A percentile compares a stretch with the other conserved stretches of the same genome.
Evolutionary conservation across 2,888 invertebrate species (phyloP).

Genomic region (Patella depressa): DNA sequence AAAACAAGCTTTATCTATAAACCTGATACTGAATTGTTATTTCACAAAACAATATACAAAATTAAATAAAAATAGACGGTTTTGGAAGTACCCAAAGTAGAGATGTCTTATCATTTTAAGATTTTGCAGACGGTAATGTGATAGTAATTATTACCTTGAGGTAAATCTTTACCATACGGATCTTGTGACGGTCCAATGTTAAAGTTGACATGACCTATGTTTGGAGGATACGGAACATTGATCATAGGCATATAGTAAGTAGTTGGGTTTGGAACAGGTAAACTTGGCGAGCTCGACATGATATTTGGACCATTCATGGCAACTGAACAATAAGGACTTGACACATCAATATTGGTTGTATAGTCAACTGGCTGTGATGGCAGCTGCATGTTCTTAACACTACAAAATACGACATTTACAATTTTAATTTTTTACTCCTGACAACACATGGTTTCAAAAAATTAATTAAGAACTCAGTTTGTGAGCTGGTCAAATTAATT

Average conservation of each 20-base stretch:
- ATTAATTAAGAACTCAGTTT: too few species aligned
- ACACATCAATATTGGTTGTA: not conserved
- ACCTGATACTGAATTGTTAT: too few species aligned
- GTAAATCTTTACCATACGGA: constrained; percentile 60
- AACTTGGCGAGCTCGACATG: not conserved
- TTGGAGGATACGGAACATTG: constrained; percentile 54
- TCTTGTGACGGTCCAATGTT: constrained; percentile 58
- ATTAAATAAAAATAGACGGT: too few species aligned
- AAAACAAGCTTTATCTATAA: too few species aligned
- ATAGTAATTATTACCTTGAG: constrained; percentile 41
- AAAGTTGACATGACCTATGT: constrained; percentile 58
- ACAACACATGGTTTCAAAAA: too few species aligned
- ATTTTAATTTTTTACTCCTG: too few species aligned
- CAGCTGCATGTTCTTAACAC: constrained; percentile 6
- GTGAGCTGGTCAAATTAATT: too few species aligned
- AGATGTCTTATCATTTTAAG: too few species aligned
- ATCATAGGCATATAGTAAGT: constrained; percentile 42
- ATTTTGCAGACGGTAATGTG: too few species aligned
- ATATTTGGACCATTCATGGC: not conserved
- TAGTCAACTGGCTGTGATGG: not conserved
- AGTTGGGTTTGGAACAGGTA: constrained; percentile 24
- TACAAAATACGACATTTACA: not conserved
- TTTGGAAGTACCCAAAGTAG: too few species aligned
- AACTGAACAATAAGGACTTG: constrained; percentile 13
- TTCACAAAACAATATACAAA: too few species aligned